Conservation (phyloP, 2,888 invertebrate species). For the Ophion obscuratus region DNA sequence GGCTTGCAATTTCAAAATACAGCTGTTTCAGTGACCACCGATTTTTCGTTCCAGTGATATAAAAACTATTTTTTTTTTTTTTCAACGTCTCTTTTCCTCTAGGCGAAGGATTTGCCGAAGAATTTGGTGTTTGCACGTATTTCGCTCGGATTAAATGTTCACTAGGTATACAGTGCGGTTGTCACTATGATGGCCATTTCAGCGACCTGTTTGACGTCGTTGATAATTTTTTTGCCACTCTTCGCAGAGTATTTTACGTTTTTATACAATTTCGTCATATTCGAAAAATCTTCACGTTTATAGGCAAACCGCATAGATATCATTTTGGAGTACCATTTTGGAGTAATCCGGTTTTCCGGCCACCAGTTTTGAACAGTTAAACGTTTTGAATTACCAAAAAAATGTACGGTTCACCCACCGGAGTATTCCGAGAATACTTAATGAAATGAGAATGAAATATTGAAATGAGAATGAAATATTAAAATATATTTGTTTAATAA, state of each 20-base stretch:
- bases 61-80: neutral
- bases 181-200: too few relatives aligned
- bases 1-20: neutral
- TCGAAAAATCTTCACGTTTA: too few relatives aligned
- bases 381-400: neutral
- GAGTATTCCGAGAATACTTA: too few relatives aligned
- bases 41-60: constrained; percentile 27
- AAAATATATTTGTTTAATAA: constrained; percentile 9
- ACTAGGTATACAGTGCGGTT: too few relatives aligned
- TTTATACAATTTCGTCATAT: neutral
- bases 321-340: too few relatives aligned
- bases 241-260: neutral
- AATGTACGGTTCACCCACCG: neutral
- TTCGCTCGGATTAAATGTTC: neutral
- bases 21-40: constrained; percentile 14
- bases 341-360: neutral
- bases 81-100: neutral
- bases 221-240: neutral
- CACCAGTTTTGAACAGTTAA: neutral
- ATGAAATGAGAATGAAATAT: neutral
- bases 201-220: too few relatives aligned
- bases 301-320: too few relatives aligned
- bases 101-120: neutral
- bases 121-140: neutral
- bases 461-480: neutral